Base-by-base conservation (phyloP, 2,113 vertebrate genomes). In the Neotoma lepida region DNA sequence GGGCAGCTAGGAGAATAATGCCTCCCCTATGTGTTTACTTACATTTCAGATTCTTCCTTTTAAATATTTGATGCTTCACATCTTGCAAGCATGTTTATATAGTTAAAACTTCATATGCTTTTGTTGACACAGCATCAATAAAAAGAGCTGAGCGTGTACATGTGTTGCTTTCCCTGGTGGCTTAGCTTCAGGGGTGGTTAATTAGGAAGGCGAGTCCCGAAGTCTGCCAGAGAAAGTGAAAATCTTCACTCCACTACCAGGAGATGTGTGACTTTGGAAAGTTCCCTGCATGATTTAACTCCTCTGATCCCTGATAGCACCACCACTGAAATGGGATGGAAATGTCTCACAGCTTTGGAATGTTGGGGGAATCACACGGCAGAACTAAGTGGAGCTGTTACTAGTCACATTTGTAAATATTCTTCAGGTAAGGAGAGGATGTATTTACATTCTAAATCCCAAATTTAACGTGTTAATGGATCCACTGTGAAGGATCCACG, bases 21-120 rank as follows among this genome's bases (percentile, higher is more conserved):
- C 68, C 93, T 96, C 87, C 51, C 46, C 66, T 39, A 71, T 28
- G 77, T 96, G 92, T 87, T 95, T 94, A 95, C 88, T 96, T 96
- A 77, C 76, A 86, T 66, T 90, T 85, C 44, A 56, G 66, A 94
- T 87, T 91, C 92, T 95, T 86, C 64, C 80, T 90, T 96, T 95
- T 97, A 96, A 97, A 96, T 97, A 97, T 97, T 97, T 96, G 81
- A 97, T 96, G 89, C 88, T 70, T 93, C 90, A 41, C 78, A 86
- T 77, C 93, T 96, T 73, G 39, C 91, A 89, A 77, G 87, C 85
- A 95, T 96, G 26, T 97, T 97, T 96, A 88, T 80, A 94, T 51
- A 96, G 94, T 77, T 95, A 96, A 96, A 96, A 78, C 87, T 94
- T 97, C 87, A 63, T 88, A 88, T 90, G 89, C 84, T 93, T 95